Evolutionary conservation across 2,888 invertebrate genomes (phyloP).

Genomic region (Phengaris alcon): DNA sequence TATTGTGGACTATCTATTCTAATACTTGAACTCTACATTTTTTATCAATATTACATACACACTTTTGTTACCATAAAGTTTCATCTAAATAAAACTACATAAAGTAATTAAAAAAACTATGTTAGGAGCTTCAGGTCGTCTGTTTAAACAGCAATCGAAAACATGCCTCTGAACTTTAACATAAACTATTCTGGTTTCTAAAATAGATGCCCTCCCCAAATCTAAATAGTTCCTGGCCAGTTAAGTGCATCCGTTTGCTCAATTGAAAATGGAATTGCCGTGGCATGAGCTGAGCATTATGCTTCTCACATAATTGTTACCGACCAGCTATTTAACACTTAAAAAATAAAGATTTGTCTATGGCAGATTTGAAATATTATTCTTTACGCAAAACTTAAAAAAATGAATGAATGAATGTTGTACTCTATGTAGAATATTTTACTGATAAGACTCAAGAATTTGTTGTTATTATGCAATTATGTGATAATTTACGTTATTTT

Average conservation of each 20-base stretch:
- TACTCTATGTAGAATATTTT: neutral
- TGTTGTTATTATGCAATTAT: conserved; percentile 2
- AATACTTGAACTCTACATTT: neutral
- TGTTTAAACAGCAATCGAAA: neutral
- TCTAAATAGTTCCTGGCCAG: conserved; percentile 20
- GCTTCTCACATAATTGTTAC: neutral
- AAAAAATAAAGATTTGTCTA: neutral
- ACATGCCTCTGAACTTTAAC: conserved; percentile 14
- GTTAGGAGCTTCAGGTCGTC: neutral
- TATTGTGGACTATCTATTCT: no score
- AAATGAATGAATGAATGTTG: neutral
- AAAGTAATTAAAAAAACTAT: neutral
- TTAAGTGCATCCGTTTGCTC: conserved; percentile 12
- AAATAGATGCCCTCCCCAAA: conserved; percentile 22
- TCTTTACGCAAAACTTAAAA: neutral
- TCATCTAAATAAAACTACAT: neutral
- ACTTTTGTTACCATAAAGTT: no score
- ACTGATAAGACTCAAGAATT: neutral
- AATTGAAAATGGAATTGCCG: conserved; percentile 23
- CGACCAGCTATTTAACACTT: neutral
- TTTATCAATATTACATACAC: neutral
- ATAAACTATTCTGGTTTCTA: conserved; percentile 6
- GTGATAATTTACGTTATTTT: neutral
- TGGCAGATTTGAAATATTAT: neutral
- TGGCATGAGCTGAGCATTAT: conserved; percentile 11